Percentiles rank a stretch among this genome's conserved stretches.
Evolutionary conservation across 2,888 invertebrate genomes (phyloP).

Genomic region (Cancer borealis): DNA sequence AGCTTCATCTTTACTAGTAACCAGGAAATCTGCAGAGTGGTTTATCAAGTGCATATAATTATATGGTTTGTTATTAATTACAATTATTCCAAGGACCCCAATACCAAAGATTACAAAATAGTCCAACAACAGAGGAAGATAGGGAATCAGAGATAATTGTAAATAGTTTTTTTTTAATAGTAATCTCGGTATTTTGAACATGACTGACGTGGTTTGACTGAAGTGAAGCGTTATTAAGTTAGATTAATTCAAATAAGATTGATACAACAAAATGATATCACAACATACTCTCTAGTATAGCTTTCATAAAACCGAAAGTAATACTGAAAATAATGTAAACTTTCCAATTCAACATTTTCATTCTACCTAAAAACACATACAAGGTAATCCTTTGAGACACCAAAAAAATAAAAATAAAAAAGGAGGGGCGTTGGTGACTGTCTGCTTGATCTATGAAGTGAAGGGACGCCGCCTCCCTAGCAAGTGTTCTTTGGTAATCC

Average conservation of each 20-base stretch:
- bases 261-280: neutral
- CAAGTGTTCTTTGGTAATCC: constrained; percentile 53
- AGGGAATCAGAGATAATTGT: neutral
- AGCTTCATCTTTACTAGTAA: neutral
- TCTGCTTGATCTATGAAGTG: neutral
- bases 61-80: neutral
- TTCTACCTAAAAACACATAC: neutral
- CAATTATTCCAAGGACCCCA: neutral
- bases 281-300: neutral
- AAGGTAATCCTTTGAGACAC: neutral
- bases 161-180: neutral
- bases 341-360: neutral
- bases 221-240: neutral
- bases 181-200: neutral
- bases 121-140: neutral
- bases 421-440: neutral
- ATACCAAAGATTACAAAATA: neutral
- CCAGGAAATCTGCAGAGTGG: constrained; percentile 3
- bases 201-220: constrained; percentile 11
- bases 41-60: neutral
- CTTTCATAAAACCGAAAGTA: neutral
- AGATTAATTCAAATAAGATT: neutral
- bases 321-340: constrained; percentile 10
- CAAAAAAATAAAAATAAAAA: neutral
- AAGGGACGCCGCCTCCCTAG: neutral